These are phyloP conservation scores for Sinella curviseta DNA, from an alignment of 1,140 invertebrate genomes.

Conservation along the genomic window DNA sequence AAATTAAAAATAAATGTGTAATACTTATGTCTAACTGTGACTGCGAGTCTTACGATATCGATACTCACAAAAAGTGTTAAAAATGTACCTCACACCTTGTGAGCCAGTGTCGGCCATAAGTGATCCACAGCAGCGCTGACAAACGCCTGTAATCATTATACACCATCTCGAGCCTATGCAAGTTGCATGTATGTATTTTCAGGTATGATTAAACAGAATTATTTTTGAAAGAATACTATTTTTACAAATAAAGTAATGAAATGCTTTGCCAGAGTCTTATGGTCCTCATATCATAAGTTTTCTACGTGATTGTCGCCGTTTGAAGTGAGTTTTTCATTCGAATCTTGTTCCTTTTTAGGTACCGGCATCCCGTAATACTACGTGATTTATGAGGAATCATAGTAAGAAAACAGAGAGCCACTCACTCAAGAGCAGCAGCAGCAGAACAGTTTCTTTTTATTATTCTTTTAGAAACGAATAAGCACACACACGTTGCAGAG, in stretches of 20 bases:
- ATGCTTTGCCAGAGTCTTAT: background rate
- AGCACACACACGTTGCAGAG: slow-evolving; percentile 21
- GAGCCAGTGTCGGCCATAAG: no score
- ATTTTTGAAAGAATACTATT: background rate
- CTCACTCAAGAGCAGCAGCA: background rate
- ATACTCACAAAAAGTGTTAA: background rate
- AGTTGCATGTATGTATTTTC: no score
- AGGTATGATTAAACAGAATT: no score
- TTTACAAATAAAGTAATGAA: background rate
- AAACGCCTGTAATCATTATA: no score
- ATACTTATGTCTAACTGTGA: background rate
- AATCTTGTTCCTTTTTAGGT: slow-evolving; percentile 23
- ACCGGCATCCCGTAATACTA: slow-evolving; percentile 10
- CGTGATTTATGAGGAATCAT: slow-evolving; percentile 20
- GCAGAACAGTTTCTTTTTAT: background rate
- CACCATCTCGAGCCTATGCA: no score
- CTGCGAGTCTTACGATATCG: no score
- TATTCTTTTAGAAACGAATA: background rate
- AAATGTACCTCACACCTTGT: slow-evolving; percentile 13
- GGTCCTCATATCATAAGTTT: background rate
- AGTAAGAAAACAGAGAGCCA: background rate
- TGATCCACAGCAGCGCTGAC: no score
- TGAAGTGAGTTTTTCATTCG: slow-evolving; percentile 3
- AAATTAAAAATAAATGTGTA: background rate
- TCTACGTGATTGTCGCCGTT: slow-evolving; percentile 9